phyloP scores from a whole-genome alignment of 2,113 vertebrate species.

The Saccopteryx leptura region DNA sequence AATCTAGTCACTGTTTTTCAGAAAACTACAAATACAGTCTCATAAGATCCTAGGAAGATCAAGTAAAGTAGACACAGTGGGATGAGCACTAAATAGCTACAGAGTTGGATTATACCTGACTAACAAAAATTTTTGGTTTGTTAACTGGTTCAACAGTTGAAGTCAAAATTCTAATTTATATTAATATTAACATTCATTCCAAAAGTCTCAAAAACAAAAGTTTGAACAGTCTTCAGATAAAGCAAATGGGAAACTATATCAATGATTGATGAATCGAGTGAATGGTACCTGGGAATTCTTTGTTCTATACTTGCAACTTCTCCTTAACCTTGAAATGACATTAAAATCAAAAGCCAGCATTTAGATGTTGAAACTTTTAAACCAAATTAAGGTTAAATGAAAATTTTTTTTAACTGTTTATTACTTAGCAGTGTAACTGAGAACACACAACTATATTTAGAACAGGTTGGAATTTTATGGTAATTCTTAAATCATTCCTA shows the following conservation, averaged over 20 bases:
- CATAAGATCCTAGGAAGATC: neutral
- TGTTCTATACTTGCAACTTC: neutral
- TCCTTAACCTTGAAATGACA: constrained; percentile 43
- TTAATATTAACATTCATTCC: constrained; percentile 26
- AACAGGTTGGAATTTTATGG: constrained; percentile 27
- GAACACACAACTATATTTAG: neutral
- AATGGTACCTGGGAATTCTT: constrained; percentile 32
- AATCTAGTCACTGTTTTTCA: neutral
- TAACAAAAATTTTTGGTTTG: neutral
- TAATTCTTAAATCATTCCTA: constrained; percentile 44
- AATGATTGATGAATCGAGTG: neutral
- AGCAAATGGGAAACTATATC: neutral
- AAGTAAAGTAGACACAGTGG: neutral
- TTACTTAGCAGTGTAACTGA: neutral
- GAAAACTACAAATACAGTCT: neutral
- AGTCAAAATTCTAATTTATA: constrained; percentile 30
- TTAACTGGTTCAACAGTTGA: neutral
- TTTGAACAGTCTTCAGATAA: constrained; percentile 47
- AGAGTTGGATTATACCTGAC: neutral
- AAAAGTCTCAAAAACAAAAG: constrained; percentile 34
- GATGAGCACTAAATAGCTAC: neutral
- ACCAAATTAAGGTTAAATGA: neutral
- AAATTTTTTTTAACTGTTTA: neutral
- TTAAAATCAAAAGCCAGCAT: constrained; percentile 45
- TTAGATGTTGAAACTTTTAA: constrained; percentile 51